Base-by-base conservation (phyloP, 2,113 vertebrate genomes). In the Leucoraja erinaceus region DNA sequence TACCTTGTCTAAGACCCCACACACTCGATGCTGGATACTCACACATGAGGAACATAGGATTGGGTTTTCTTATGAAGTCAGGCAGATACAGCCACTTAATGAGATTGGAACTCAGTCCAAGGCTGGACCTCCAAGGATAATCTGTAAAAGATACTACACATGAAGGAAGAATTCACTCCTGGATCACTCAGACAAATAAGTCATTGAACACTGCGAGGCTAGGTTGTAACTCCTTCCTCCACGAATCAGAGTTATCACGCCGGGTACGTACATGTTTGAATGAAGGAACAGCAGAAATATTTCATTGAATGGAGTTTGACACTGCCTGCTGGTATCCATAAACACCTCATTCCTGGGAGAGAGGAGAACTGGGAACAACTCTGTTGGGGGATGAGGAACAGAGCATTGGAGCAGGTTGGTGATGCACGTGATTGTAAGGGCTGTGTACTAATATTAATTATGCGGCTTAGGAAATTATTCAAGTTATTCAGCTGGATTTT, bases 41-140 rank as follows among this genome's bases (percentile, higher is more conserved):
- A 96, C 96, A 95, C 90, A 97, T 94, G 66, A 97, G 96, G 94
- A 97, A 97, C 86, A 56, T 94, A 92, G 96, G 95, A 93, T 97
- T 94, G 0, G 95, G 96, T 66, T 83, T 95, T 95, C 96, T 97
- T 93, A 96, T 96, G 90, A 96, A 97, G 94, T 97, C 96, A 0
- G 97, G 96, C 78, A 97, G 94, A 94, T 95, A 97, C 81, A 98
- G 95, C 97, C 96, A 96, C 94, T 97, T 97, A 90, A 96, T 96
- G 78, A 97, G 95, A 94, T 96, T 97, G 59, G 97, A 97, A 72
- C 93, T 95, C 78, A 96, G 90, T 93, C 96, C 94, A 18, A 93
- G 77, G 86, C 68, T 93, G 63, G 95, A 95, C 94, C 96, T 97
- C 97, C 96, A 95, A 0, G 96, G 96, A 93, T 97, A 96, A 96